These are phyloP conservation scores for Drosophila bocki DNA, from an alignment of 1,140 invertebrate genomes.

Conservation along the genomic window DNA sequence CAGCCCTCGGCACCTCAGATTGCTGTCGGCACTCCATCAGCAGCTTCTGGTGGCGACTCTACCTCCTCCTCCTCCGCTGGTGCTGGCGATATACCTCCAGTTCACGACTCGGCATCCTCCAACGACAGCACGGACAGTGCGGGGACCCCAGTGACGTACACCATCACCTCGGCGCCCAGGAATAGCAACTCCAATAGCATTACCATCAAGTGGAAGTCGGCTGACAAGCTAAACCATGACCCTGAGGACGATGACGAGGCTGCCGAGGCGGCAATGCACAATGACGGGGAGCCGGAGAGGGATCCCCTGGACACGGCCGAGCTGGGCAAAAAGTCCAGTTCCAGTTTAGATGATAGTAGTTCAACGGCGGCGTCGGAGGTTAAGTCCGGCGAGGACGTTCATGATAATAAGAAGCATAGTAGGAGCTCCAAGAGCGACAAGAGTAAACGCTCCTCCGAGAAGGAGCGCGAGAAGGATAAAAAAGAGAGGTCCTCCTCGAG, in stretches of 20 bases:
- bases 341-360: constrained; percentile 77
- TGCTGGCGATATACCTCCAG: background rate
- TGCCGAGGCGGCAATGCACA: constrained; percentile 35
- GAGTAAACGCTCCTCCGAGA: constrained; percentile 75
- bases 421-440: constrained; percentile 67
- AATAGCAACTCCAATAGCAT: constrained; percentile 74
- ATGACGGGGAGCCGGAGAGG: constrained; percentile 18
- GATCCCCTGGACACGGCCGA: constrained; percentile 35
- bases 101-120: constrained; percentile 48
- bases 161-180: constrained; percentile 68
- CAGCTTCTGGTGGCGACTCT: background rate
- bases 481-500: constrained; percentile 50
- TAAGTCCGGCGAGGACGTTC: constrained; percentile 57
- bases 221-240: constrained; percentile 59
- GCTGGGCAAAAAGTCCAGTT: constrained; percentile 43
- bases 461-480: constrained; percentile 85
- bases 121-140: constrained; percentile 62
- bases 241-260: constrained; percentile 44
- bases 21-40: constrained; percentile 2
- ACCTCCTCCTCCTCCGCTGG: background rate
- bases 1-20: constrained; percentile 11
- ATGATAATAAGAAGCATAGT: constrained; percentile 63
- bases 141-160: constrained; percentile 53
- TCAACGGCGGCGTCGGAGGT: constrained; percentile 47
- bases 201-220: constrained; percentile 88